Evolutionary conservation across 1,140 invertebrate genomes (phyloP).

Genomic region (Tigriopus japonicus): DNA sequence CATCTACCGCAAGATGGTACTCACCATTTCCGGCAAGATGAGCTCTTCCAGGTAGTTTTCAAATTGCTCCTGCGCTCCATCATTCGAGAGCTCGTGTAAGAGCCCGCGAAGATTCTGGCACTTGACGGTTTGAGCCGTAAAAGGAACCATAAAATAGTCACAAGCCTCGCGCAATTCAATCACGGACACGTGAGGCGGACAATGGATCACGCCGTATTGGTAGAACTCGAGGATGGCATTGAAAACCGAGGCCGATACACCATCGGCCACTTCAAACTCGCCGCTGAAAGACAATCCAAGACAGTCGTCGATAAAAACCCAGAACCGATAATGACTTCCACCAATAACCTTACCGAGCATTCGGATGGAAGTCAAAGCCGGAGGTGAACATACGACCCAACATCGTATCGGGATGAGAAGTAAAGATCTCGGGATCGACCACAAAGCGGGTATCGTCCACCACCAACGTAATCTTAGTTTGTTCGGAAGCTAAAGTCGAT

Average conservation of each 20-base stretch:
- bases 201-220: constrained; percentile 64
- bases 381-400: constrained; percentile 36
- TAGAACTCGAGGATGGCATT: constrained; percentile 91
- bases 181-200: constrained; percentile 62
- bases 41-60: constrained; percentile 86
- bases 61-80: constrained; percentile 91
- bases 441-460: constrained; percentile 85
- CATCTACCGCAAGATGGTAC: no score
- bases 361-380: not conserved
- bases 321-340: not conserved
- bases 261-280: constrained; percentile 96
- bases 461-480: constrained; percentile 53
- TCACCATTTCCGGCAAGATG: constrained; percentile 85
- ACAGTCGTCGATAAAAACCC: not conserved
- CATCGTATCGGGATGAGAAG: constrained; percentile 80
- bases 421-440: constrained; percentile 73
- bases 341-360: not conserved
- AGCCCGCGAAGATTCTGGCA: constrained; percentile 89
- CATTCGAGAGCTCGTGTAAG: constrained; percentile 93
- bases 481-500: no score
- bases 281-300: constrained; percentile 34
- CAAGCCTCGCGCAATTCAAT: constrained; percentile 93
- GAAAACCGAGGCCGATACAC: constrained; percentile 86
- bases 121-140: constrained; percentile 84
- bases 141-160: constrained; percentile 93